A percentile compares a stretch with the other conserved stretches of the same genome.
Evolutionary conservation across 2,888 invertebrate species (phyloP).

Genomic region (Vannuccia rotundouncinata): DNA sequence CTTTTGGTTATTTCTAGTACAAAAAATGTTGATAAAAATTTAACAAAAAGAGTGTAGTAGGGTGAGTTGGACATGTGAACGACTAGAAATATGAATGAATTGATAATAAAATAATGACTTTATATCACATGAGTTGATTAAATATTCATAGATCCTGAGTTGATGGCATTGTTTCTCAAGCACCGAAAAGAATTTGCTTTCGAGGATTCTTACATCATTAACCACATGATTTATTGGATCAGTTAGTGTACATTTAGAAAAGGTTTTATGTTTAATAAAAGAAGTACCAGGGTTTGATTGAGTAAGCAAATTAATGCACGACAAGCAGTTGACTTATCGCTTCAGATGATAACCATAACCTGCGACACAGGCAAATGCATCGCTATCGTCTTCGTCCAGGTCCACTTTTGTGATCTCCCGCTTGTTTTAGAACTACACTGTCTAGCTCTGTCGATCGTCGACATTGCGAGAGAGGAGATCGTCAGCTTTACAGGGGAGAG

Average conservation of each 20-base stretch:
- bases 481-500: no score
- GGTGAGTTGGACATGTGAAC: background rate
- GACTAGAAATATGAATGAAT: background rate
- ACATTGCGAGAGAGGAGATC: background rate
- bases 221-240: background rate
- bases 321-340: background rate
- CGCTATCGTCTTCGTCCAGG: constrained; percentile 8
- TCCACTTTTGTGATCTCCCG: background rate
- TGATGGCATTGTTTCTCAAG: constrained; percentile 7
- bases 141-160: background rate
- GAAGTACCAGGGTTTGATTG: background rate
- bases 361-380: background rate
- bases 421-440: background rate
- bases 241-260: background rate
- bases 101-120: background rate
- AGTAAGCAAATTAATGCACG: background rate
- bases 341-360: background rate
- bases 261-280: background rate
- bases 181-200: background rate
- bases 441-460: background rate
- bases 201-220: background rate
- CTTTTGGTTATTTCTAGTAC: background rate
- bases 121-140: background rate
- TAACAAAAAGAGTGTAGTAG: background rate
- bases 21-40: background rate